Conservation (phyloP, 2,113 vertebrate species). For the Syngnathus scovelli region DNA sequence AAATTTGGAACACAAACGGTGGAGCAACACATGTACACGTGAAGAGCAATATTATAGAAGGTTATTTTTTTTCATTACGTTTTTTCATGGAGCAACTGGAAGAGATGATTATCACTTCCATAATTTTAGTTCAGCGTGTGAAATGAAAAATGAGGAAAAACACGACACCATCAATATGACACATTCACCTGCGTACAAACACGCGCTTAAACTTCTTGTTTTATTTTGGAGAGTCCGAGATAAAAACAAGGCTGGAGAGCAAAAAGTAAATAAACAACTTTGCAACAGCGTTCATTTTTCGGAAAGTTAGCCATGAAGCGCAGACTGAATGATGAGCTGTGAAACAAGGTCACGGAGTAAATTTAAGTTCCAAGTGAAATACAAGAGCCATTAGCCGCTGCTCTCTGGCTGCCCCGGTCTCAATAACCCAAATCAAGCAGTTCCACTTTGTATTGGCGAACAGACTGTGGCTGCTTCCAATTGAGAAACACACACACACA, state of each 20-base stretch:
- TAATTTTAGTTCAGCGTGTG: not conserved
- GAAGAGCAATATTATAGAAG: too few species aligned
- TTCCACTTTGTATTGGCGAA: constrained; percentile 59
- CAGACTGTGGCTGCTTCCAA: constrained; percentile 56
- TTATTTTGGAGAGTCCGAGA: not conserved
- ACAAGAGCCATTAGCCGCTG: constrained; percentile 56
- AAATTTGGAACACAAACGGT: too few species aligned
- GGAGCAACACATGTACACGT: too few species aligned
- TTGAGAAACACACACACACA: constrained; percentile 62
- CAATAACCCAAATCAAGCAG: constrained; percentile 66
- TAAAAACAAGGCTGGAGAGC: constrained; percentile 13
- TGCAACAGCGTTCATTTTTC: not conserved
- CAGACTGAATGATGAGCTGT: constrained; percentile 61
- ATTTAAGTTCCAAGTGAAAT: constrained; percentile 52
- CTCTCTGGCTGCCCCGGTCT: constrained; percentile 52
- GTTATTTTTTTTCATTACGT: too few species aligned
- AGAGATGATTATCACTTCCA: too few species aligned
- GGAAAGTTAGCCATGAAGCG: constrained; percentile 27
- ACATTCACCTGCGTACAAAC: not conserved
- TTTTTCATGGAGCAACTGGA: too few species aligned
- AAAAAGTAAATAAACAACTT: not conserved
- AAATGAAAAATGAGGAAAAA: not conserved
- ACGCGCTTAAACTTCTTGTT: not conserved
- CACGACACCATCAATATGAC: not conserved
- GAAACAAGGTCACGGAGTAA: constrained; percentile 59